Evolutionary conservation across 2,888 invertebrate genomes (phyloP).

Genomic region (Drepanosiphum platanoidis): DNA sequence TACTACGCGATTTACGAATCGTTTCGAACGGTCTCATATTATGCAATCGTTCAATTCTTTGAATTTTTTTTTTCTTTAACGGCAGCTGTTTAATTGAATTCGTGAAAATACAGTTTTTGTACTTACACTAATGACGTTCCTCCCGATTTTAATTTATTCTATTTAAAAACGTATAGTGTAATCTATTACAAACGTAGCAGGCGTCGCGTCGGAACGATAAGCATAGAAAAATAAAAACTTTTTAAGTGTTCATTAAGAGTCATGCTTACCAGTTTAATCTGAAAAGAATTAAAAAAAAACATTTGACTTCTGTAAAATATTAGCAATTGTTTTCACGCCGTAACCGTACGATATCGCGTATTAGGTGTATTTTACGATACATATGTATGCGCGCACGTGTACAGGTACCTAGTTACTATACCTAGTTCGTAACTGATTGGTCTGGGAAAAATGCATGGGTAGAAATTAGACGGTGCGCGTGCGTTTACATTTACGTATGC

Average conservation of each 20-base stretch:
- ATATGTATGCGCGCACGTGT: background rate
- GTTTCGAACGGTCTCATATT: too few species aligned
- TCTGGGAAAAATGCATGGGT: background rate
- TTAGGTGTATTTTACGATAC: too few species aligned
- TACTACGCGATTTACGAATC: too few species aligned
- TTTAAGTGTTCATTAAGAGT: background rate
- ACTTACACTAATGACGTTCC: background rate
- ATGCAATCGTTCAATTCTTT: too few species aligned
- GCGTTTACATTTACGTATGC: background rate
- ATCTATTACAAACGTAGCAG: background rate
- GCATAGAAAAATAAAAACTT: background rate
- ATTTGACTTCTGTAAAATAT: background rate
- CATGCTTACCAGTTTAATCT: background rate
- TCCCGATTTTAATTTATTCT: constrained; percentile 16
- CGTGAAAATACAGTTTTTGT: background rate
- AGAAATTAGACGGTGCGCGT: background rate
- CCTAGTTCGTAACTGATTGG: background rate
- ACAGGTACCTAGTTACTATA: too few species aligned
- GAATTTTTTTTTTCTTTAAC: too few species aligned
- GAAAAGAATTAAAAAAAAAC: background rate
- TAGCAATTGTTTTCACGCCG: constrained; percentile 24
- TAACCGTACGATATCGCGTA: background rate
- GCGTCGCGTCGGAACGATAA: background rate
- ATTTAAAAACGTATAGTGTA: constrained; percentile 7
- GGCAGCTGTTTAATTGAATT: background rate